These are phyloP conservation scores for Tautogolabrus adspersus DNA, from an alignment of 2,113 vertebrate genomes.

Conservation along the genomic window DNA sequence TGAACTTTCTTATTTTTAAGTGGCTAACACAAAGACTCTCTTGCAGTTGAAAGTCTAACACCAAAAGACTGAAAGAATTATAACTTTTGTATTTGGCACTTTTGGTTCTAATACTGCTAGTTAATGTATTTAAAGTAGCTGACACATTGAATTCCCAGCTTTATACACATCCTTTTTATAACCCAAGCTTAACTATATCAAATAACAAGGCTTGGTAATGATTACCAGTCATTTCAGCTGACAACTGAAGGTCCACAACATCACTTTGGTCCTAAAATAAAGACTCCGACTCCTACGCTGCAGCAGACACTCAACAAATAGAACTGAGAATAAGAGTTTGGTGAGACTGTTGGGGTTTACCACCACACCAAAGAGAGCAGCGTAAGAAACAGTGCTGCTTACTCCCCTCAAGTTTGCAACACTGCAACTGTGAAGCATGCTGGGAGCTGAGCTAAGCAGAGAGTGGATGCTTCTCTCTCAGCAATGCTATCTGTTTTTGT, in stretches of 20 bases:
- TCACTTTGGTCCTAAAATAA: constrained; percentile 5
- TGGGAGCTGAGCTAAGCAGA: constrained; percentile 9
- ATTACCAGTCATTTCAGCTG: constrained; percentile 1
- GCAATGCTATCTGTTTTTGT: constrained; percentile 16
- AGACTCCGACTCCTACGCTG: constrained; percentile 1
- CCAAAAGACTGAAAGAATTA: too few relatives aligned
- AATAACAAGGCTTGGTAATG: background rate
- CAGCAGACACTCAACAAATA: background rate
- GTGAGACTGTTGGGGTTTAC: background rate
- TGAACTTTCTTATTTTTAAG: too few relatives aligned
- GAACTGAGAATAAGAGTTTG: background rate
- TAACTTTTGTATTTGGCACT: too few relatives aligned
- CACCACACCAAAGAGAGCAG: constrained; percentile 6
- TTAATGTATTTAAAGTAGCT: background rate
- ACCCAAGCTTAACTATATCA: background rate
- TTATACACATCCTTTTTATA: background rate
- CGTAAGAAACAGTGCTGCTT: background rate
- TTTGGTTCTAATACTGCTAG: too few relatives aligned
- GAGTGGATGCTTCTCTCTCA: constrained; percentile 5
- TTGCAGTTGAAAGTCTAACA: too few relatives aligned
- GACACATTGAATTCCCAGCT: background rate
- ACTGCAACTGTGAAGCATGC: constrained; percentile 8
- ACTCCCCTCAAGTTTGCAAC: background rate
- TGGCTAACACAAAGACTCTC: too few relatives aligned
- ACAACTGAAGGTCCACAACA: constrained; percentile 5